These are phyloP conservation scores for Sebastes taczanowskii DNA, from an alignment of 2,797 vertebrate species.

Conservation along the genomic window DNA sequence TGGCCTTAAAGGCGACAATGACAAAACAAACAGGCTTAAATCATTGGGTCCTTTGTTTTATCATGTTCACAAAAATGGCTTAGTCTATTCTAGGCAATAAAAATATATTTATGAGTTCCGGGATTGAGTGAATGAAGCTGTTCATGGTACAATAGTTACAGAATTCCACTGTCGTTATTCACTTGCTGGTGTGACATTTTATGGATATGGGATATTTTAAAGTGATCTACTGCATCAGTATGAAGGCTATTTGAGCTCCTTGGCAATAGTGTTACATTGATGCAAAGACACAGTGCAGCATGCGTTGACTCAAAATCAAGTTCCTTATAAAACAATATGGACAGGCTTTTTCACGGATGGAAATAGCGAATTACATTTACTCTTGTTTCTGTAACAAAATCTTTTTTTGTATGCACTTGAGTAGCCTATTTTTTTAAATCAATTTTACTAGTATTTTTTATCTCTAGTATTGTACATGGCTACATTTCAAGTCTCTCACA, in stretches of 20 bases:
- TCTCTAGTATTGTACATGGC: neutral
- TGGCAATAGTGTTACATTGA: neutral
- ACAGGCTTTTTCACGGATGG: neutral
- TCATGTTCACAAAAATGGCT: neutral
- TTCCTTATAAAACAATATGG: neutral
- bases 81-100: neutral
- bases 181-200: slow-evolving; percentile 27
- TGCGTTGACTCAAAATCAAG: neutral
- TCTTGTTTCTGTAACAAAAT: neutral
- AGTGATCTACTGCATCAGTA: slow-evolving; percentile 11
- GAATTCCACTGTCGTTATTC: slow-evolving; percentile 19
- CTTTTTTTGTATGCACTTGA: neutral
- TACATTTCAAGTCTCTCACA: neutral
- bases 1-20: neutral
- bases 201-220: slow-evolving; percentile 37
- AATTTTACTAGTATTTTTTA: neutral
- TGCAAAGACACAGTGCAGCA: neutral
- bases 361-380: neutral
- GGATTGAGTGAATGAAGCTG: slow-evolving; percentile 17
- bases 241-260: neutral
- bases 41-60: slow-evolving; percentile 11
- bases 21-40: slow-evolving; percentile 5
- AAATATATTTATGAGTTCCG: slow-evolving; percentile 23
- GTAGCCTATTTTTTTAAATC: neutral
- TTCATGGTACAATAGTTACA: slow-evolving; percentile 7